phyloP scores from a whole-genome alignment of 2,797 vertebrate genomes.

The Gymnothorax reevesii region DNA sequence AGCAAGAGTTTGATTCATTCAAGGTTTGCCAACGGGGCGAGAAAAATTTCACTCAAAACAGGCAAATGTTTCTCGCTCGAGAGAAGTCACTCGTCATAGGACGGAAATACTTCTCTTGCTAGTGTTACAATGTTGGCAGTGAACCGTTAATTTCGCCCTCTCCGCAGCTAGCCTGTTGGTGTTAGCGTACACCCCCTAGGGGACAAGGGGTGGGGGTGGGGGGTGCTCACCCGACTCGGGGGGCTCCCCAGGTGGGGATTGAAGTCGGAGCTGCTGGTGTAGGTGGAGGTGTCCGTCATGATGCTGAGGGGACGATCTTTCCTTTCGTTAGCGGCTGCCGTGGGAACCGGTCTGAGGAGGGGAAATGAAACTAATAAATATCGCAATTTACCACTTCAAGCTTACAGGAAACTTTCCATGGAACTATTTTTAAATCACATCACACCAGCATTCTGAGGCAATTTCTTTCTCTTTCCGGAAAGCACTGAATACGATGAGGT shows the following conservation, averaged over 20 bases:
- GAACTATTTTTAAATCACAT: background rate
- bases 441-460: background rate
- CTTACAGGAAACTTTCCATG: background rate
- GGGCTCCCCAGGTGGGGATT: constrained; percentile 81
- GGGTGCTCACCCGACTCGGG: constrained; percentile 80
- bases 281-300: constrained; percentile 85
- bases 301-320: constrained; percentile 84
- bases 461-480: background rate
- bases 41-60: no score
- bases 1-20: no score
- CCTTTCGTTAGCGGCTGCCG: constrained; percentile 78
- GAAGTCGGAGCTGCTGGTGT: constrained; percentile 79
- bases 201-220: no score
- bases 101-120: no score
- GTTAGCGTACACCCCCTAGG: constrained; percentile 54
- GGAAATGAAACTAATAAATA: constrained; percentile 1
- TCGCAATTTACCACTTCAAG: background rate
- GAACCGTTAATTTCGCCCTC: no score
- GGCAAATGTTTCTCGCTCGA: no score
- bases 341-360: constrained; percentile 74
- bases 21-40: no score
- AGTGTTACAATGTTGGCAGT: no score
- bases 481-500: no score
- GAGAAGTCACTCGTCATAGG: no score
- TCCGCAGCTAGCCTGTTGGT: no score